Conservation (phyloP, 1,140 invertebrate genomes). For the Chlorops oryzae region DNA sequence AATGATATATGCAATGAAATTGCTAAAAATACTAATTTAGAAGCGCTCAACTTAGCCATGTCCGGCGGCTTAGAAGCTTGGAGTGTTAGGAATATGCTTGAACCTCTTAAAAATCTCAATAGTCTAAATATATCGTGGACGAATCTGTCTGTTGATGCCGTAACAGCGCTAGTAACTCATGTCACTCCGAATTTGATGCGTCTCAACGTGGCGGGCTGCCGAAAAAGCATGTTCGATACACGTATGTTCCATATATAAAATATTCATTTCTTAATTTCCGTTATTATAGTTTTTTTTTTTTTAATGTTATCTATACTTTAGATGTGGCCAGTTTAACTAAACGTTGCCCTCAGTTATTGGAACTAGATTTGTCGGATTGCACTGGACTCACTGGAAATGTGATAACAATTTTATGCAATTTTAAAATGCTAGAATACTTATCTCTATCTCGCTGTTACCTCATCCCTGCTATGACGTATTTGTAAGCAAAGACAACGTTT, state of each 20-base stretch:
- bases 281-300: slow-evolving; percentile 6
- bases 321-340: slow-evolving; percentile 61
- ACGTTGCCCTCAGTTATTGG: slow-evolving; percentile 65
- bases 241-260: slow-evolving; percentile 53
- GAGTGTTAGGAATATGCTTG: slow-evolving; percentile 57
- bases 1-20: slow-evolving; percentile 59
- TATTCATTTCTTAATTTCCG: not conserved
- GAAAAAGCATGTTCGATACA: slow-evolving; percentile 66
- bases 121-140: slow-evolving; percentile 81
- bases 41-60: slow-evolving; percentile 71
- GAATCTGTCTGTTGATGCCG: slow-evolving; percentile 54
- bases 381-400: slow-evolving; percentile 59
- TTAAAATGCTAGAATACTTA: slow-evolving; percentile 71
- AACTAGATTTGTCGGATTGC: slow-evolving; percentile 82
- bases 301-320: slow-evolving; percentile 43
- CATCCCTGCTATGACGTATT: slow-evolving; percentile 57
- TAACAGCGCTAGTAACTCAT: slow-evolving; percentile 57
- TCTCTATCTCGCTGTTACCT: slow-evolving; percentile 79
- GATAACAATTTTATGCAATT: slow-evolving; percentile 55
- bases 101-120: slow-evolving; percentile 57
- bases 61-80: slow-evolving; percentile 57
- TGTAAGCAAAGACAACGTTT: too few relatives aligned
- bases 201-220: slow-evolving; percentile 74
- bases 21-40: slow-evolving; percentile 59
- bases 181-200: slow-evolving; percentile 61